phyloP scores from a whole-genome alignment of 2,888 invertebrate species.

The Lissonota sp. region DNA sequence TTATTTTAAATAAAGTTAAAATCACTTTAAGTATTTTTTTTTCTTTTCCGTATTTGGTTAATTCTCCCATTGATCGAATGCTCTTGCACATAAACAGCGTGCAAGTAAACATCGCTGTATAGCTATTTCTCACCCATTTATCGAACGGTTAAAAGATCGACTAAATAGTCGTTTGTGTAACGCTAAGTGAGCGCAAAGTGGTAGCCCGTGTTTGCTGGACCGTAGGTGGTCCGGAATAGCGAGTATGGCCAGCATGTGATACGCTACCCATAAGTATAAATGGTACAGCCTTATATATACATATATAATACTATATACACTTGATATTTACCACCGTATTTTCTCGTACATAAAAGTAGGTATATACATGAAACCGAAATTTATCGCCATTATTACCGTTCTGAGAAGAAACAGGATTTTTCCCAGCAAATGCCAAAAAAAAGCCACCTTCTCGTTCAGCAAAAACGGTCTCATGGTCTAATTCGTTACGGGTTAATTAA shows the following conservation, averaged over 20 bases:
- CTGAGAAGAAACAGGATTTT: slow-evolving; percentile 42
- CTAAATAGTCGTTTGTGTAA: slow-evolving; percentile 77
- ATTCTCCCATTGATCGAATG: slow-evolving; percentile 9
- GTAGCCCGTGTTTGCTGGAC: slow-evolving; percentile 77
- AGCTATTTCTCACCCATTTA: slow-evolving; percentile 65
- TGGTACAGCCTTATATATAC: slow-evolving; percentile 6
- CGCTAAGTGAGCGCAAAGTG: slow-evolving; percentile 82
- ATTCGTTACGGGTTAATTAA: no score
- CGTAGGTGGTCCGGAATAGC: slow-evolving; percentile 77
- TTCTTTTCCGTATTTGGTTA: neutral
- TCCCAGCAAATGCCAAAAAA: no score
- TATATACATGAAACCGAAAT: slow-evolving; percentile 56
- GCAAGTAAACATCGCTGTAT: slow-evolving; percentile 22
- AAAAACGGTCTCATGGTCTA: no score
- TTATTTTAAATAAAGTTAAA: neutral
- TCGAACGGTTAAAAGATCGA: slow-evolving; percentile 65
- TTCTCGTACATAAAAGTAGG: slow-evolving; percentile 37
- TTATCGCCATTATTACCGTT: slow-evolving; percentile 60
- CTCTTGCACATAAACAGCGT: slow-evolving; percentile 12
- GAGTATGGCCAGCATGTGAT: slow-evolving; percentile 46
- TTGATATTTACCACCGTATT: slow-evolving; percentile 31
- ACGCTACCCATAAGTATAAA: slow-evolving; percentile 45
- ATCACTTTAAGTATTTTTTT: slow-evolving; percentile 4
- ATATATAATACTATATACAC: neutral
- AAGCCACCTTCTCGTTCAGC: no score